A percentile compares a stretch with the other conserved stretches of the same genome.
Conservation (phyloP, 30 jellyfish, hydroid and myxozoan species). For the Aurelia coerulea region DNA sequence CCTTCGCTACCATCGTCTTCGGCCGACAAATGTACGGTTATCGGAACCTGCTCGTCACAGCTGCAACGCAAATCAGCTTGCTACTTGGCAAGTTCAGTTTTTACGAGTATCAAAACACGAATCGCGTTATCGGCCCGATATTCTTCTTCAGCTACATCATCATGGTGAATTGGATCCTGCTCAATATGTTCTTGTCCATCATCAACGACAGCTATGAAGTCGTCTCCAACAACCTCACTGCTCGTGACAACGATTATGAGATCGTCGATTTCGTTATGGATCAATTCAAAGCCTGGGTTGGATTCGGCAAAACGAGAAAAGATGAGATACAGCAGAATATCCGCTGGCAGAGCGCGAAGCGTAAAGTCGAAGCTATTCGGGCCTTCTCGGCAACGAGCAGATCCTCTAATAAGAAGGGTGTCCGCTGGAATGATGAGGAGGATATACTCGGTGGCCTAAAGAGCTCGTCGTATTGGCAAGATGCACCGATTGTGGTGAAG, state of each 20-base stretch:
- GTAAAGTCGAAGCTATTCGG: conserved; percentile 43
- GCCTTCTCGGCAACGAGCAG: conserved; percentile 49
- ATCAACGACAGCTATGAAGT: conserved; percentile 87
- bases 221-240: conserved; percentile 65
- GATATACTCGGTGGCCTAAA: conserved; percentile 69
- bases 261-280: conserved; percentile 92
- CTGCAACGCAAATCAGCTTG: conserved; percentile 90
- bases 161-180: conserved; percentile 93
- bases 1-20: conserved; percentile 82
- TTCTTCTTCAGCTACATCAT: conserved; percentile 84
- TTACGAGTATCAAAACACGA: conserved; percentile 83
- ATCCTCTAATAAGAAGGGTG: conserved; percentile 13
- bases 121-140: conserved; percentile 95
- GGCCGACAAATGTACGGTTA: conserved; percentile 90
- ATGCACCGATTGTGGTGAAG: conserved; percentile 40
- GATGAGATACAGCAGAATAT: conserved; percentile 61
- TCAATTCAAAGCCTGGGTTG: conserved; percentile 76
- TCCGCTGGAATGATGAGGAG: conserved; percentile 52
- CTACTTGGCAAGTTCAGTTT: conserved; percentile 95
- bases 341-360: conserved; percentile 73
- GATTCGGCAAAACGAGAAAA: conserved; percentile 74
- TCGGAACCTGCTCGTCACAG: conserved; percentile 76
- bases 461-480: conserved; percentile 68
- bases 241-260: conserved; percentile 92
- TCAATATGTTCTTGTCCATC: conserved; percentile 93